These are phyloP conservation scores for Poecile montanus DNA, from an alignment of 2,797 vertebrate species.

Conservation along the genomic window DNA sequence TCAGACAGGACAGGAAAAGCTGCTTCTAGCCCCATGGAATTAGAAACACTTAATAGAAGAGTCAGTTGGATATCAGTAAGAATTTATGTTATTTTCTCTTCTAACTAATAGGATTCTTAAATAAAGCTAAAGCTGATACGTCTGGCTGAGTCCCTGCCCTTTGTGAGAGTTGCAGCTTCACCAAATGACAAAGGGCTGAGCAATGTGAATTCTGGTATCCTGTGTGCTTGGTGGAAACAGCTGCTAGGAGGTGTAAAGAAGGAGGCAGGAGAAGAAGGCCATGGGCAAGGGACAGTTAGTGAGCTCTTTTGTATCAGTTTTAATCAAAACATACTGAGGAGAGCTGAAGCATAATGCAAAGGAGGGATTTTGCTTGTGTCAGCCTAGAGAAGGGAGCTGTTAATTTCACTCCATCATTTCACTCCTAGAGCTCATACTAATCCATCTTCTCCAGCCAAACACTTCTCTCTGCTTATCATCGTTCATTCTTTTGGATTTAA, in stretches of 20 bases:
- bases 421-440: constrained; percentile 30
- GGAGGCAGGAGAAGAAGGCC: background rate
- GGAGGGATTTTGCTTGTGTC: constrained; percentile 51
- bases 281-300: background rate
- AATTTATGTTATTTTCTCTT: constrained; percentile 43
- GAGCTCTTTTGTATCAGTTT: constrained; percentile 16
- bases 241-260: background rate
- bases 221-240: background rate
- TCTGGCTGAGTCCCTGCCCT: constrained; percentile 31
- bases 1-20: constrained; percentile 22
- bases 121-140: background rate
- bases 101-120: constrained; percentile 34
- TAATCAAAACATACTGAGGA: constrained; percentile 41
- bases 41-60: constrained; percentile 26
- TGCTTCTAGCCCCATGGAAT: constrained; percentile 13
- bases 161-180: constrained; percentile 19
- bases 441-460: constrained; percentile 41
- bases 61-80: background rate
- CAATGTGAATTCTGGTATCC: background rate
- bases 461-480: background rate
- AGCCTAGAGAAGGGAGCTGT: constrained; percentile 37
- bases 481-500: background rate
- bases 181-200: background rate
- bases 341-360: constrained; percentile 19
- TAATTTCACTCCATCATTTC: constrained; percentile 44